phyloP scores from a whole-genome alignment of 2,888 invertebrate genomes.

The Heteropelma amictum region DNA sequence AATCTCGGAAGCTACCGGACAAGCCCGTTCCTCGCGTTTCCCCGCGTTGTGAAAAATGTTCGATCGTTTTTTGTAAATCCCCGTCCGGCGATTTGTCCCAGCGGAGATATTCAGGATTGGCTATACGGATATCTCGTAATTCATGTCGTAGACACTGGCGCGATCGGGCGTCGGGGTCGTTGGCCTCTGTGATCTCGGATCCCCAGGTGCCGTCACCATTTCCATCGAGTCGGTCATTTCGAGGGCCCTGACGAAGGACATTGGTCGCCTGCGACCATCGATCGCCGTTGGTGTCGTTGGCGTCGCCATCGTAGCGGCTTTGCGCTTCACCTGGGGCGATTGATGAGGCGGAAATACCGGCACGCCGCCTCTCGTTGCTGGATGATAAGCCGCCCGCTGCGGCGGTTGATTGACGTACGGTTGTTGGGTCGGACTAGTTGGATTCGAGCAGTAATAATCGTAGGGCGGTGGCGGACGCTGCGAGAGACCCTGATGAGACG shows the following conservation, averaged over 20 bases:
- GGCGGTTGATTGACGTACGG: constrained; percentile 73
- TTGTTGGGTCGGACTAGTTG: constrained; percentile 85
- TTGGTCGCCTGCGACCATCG: constrained; percentile 84
- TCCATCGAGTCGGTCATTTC: constrained; percentile 95
- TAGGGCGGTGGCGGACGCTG: constrained; percentile 71
- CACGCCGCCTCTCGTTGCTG: constrained; percentile 83
- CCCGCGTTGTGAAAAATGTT: constrained; percentile 61
- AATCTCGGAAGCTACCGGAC: constrained; percentile 64
- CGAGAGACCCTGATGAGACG: constrained; percentile 55
- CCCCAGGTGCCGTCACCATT: constrained; percentile 81
- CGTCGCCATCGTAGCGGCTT: constrained; percentile 71
- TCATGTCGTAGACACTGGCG: constrained; percentile 95
- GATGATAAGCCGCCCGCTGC: constrained; percentile 80
- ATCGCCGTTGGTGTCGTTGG: constrained; percentile 77
- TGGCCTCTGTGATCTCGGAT: constrained; percentile 71
- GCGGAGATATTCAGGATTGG: constrained; percentile 65
- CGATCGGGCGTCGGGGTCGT: constrained; percentile 87
- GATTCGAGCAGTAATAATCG: constrained; percentile 84
- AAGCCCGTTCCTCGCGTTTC: constrained; percentile 48
- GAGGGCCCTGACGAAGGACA: constrained; percentile 92
- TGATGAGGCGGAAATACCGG: constrained; percentile 82
- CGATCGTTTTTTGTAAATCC: constrained; percentile 65
- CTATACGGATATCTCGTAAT: constrained; percentile 97
- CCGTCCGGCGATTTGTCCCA: constrained; percentile 64
- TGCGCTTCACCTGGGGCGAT: constrained; percentile 73